Percentiles rank a stretch among this genome's conserved stretches.
phyloP scores from a whole-genome alignment of 2,888 invertebrate species.

The Macropis europaea region DNA sequence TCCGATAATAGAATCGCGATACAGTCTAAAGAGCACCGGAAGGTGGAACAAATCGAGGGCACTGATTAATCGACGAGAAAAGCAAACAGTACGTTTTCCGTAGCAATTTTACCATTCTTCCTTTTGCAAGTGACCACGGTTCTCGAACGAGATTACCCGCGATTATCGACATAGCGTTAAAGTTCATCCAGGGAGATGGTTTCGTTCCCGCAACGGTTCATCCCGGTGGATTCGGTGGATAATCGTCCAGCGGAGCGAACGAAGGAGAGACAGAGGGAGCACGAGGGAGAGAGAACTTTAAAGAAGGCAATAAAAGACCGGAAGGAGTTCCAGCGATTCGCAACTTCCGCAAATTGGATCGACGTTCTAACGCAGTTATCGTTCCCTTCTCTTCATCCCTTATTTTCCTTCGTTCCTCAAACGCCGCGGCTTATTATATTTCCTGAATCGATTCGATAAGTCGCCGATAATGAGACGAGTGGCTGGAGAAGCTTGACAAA shows the following conservation, averaged over 20 bases:
- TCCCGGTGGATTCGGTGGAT: slow-evolving; percentile 1
- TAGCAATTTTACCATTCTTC: no score
- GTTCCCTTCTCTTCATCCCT: slow-evolving; percentile 8
- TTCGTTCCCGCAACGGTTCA: background rate
- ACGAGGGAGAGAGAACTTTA: slow-evolving; percentile 16
- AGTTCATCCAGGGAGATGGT: background rate
- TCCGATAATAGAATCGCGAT: no score
- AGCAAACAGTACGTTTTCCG: no score
- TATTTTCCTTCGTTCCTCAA: background rate
- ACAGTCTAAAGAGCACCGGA: no score
- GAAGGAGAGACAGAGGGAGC: no score
- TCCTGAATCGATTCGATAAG: background rate
- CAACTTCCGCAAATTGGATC: slow-evolving; percentile 61
- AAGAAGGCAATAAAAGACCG: slow-evolving; percentile 19
- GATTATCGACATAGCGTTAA: slow-evolving; percentile 49
- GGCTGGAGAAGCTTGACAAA: no score
- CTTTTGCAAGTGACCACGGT: background rate
- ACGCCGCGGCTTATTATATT: background rate
- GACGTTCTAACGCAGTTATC: slow-evolving; percentile 55
- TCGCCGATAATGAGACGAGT: background rate
- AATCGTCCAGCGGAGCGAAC: slow-evolving; percentile 9
- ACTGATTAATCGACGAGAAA: no score
- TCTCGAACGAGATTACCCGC: slow-evolving; percentile 11
- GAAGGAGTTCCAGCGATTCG: slow-evolving; percentile 26
- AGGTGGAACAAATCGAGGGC: no score